These are phyloP conservation scores for Anthophora plumipes DNA, from an alignment of 2,888 invertebrate genomes.

Conservation along the genomic window DNA sequence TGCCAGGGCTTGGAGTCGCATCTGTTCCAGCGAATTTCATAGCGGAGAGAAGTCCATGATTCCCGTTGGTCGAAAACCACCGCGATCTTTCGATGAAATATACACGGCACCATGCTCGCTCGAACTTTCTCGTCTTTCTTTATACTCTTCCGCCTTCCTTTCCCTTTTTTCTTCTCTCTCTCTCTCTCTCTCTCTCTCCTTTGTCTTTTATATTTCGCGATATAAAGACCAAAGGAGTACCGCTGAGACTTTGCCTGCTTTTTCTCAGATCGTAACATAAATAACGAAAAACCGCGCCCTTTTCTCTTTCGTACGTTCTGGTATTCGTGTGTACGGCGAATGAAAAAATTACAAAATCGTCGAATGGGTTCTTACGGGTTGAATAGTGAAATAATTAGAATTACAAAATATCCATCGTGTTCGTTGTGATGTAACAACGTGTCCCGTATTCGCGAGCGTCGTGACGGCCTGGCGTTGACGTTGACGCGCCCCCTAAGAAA, in stretches of 20 bases:
- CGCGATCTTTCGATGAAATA: slow-evolving; percentile 35
- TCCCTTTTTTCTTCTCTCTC: background rate
- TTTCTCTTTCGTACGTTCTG: background rate
- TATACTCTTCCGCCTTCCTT: slow-evolving; percentile 1
- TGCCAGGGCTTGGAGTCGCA: slow-evolving; percentile 72
- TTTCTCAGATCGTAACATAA: slow-evolving; percentile 18
- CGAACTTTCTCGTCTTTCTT: slow-evolving; percentile 27
- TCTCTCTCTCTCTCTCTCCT: background rate
- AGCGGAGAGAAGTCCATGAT: slow-evolving; percentile 41
- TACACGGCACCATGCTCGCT: slow-evolving; percentile 6
- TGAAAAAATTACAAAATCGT: too few relatives aligned
- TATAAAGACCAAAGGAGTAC: slow-evolving; percentile 9
- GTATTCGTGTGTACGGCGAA: too few relatives aligned
- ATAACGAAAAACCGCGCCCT: slow-evolving; percentile 31
- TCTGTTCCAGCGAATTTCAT: slow-evolving; percentile 79
- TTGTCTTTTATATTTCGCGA: slow-evolving; percentile 4
- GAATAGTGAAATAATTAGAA: too few relatives aligned
- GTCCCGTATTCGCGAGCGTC: background rate
- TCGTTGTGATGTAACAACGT: slow-evolving; percentile 22
- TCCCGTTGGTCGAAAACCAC: slow-evolving; percentile 30
- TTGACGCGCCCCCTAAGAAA: slow-evolving; percentile 31
- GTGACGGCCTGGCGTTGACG: background rate
- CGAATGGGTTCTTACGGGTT: too few relatives aligned
- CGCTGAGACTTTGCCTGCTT: background rate
- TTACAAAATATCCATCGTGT: background rate